Base-by-base conservation (phyloP, 2,888 invertebrate genomes). In the Rhagonycha lutea region DNA sequence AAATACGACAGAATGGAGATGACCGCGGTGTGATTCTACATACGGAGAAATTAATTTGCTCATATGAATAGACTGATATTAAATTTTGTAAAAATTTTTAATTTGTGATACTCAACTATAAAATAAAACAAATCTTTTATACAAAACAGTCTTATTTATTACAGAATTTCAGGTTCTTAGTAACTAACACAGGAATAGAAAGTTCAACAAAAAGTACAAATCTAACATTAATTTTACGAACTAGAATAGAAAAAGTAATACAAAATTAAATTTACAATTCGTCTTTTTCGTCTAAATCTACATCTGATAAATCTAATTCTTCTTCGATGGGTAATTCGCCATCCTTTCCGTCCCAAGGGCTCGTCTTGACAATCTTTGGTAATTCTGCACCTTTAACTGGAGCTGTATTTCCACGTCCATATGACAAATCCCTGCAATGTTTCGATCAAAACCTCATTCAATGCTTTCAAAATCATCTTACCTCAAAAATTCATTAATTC, bases 271-370 rank as follows among this genome's bases (percentile, higher is more conserved):
- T 60, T 91, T 92, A 94, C 87, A 94, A 89, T 87, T 94, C 94
- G 81, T 94, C 94, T 86, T 93, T 94, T 79, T 94, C 95, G 81
- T 95, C 94, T 63, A 97, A 89, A 80, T 94, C 95, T 23, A 97
- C 90, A 87, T 98, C 98, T 29, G 96, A 96, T 72, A 98, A 92
- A 89, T 98, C 97, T 79, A 96, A 94, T 80, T 98, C 97, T 83
- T 98, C 98, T 86, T 95, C 95, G 47, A 89, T 91, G 2, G 96
- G 96, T 82, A 95, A 89, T 83, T 94, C 94, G 0, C 95, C 98
- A 86, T 99, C 98, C 85, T 97, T 94, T 14, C 98, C 98, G 87
- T 99, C 98, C 98, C 98, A 99, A 0, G 95, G 89, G 24, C 94
- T 93, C 0, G 91, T 90, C 63, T 88, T 88, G 9, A 88, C 84